phyloP scores from a whole-genome alignment of 2,888 invertebrate genomes.

The Metalampra italica region DNA sequence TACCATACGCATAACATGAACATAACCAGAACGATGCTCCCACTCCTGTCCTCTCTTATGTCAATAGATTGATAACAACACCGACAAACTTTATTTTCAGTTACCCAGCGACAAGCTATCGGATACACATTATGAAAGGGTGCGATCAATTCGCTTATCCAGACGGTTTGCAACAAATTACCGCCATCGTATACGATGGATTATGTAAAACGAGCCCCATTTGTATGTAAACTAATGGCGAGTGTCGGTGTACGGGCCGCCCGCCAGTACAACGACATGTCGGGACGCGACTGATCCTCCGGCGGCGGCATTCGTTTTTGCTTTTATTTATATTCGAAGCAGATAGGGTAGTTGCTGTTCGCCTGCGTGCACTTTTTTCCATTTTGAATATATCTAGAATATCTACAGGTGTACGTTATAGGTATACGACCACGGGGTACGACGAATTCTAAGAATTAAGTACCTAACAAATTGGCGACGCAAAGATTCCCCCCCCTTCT shows the following conservation, averaged over 20 bases:
- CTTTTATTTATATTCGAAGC: constrained; percentile 9
- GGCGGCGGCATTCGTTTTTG: constrained; percentile 15
- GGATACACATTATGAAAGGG: constrained; percentile 56
- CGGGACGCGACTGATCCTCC: constrained; percentile 16
- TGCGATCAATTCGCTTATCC: constrained; percentile 72
- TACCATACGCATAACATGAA: too few relatives aligned
- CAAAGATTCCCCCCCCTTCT: too few relatives aligned
- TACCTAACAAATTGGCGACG: too few relatives aligned
- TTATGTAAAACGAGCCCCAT: constrained; percentile 76
- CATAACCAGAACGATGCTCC: too few relatives aligned
- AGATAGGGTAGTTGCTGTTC: not conserved
- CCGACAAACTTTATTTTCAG: constrained; percentile 13
- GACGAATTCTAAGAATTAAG: too few relatives aligned
- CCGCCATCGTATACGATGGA: constrained; percentile 66
- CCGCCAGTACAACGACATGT: constrained; percentile 30
- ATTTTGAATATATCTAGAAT: not conserved
- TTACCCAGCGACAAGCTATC: constrained; percentile 10
- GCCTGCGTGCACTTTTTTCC: not conserved
- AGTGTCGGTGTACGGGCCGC: constrained; percentile 52
- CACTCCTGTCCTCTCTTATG: not conserved
- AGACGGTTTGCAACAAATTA: constrained; percentile 73
- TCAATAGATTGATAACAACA: constrained; percentile 3
- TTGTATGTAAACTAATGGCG: constrained; percentile 76
- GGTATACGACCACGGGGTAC: too few relatives aligned
- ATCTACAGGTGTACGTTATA: too few relatives aligned